Evolutionary conservation across 2,113 vertebrate genomes (phyloP).

Genomic region (Misgurnus mizolepis): DNA sequence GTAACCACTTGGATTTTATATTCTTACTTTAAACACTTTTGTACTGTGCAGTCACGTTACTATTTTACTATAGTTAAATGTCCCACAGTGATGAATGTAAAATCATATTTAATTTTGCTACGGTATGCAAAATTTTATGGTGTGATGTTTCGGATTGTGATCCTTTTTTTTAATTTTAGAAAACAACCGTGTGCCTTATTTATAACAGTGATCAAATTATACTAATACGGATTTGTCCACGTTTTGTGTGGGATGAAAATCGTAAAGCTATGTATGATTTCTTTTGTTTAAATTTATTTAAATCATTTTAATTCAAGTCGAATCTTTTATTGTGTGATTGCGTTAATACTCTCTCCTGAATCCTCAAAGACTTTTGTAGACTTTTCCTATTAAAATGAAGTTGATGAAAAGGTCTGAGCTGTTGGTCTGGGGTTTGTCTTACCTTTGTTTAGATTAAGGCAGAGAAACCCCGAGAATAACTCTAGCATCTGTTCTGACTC

Average conservation of each 20-base stretch:
- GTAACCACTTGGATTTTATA: not conserved
- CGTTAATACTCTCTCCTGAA: not conserved
- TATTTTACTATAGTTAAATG: not conserved
- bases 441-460: slow-evolving; percentile 22
- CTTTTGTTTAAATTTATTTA: not conserved
- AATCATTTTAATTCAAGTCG: not conserved
- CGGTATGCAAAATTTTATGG: not conserved
- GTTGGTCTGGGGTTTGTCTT: slow-evolving; percentile 25
- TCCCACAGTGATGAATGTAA: no score
- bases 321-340: not conserved
- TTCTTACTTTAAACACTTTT: not conserved
- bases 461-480: not conserved
- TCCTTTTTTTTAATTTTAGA: not conserved
- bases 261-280: no score
- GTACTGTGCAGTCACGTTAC: not conserved
- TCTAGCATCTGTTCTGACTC: slow-evolving; percentile 2
- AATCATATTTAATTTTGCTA: not conserved
- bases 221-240: not conserved
- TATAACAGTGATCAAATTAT: not conserved
- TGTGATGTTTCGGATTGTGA: not conserved
- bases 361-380: not conserved
- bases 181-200: not conserved
- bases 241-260: no score
- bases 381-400: not conserved
- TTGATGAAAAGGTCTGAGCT: no score